Evolutionary conservation across 2,113 vertebrate species (phyloP).

Genomic region (Alexandromys fortis): DNA sequence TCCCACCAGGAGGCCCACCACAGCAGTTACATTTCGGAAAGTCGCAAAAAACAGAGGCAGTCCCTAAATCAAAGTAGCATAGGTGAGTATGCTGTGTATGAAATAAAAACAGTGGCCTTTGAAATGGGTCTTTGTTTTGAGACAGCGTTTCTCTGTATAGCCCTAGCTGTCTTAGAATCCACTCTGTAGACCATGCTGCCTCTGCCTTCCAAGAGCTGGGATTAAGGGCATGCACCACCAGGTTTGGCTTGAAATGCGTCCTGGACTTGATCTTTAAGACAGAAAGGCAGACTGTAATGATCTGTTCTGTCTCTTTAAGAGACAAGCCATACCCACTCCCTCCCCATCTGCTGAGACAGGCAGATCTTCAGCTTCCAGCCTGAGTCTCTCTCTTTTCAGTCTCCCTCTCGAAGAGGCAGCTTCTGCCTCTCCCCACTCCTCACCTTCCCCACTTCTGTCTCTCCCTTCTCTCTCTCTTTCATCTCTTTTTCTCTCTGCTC

Average conservation of each 20-base stretch:
- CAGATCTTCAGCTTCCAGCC: too few relatives aligned
- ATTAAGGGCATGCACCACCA: neutral
- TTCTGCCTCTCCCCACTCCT: too few relatives aligned
- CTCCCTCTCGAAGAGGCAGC: too few relatives aligned
- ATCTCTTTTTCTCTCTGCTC: too few relatives aligned
- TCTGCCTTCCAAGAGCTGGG: neutral
- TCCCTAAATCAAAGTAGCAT: constrained; percentile 51
- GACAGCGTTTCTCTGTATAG: neutral
- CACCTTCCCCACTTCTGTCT: too few relatives aligned
- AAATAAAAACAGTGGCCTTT: constrained; percentile 55
- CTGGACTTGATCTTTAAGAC: constrained; percentile 63
- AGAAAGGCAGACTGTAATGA: constrained; percentile 2
- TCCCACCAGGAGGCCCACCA: constrained; percentile 46
- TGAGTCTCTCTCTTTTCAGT: too few relatives aligned
- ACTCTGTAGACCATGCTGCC: neutral
- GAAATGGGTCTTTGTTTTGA: neutral
- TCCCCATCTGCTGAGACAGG: too few relatives aligned
- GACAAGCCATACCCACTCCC: too few relatives aligned
- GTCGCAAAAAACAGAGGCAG: constrained; percentile 57
- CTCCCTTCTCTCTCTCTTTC: too few relatives aligned
- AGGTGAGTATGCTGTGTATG: constrained; percentile 72
- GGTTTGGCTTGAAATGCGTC: constrained; percentile 16
- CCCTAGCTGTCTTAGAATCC: neutral
- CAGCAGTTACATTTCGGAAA: constrained; percentile 63
- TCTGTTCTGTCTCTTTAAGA: too few relatives aligned